Base-by-base conservation (phyloP, 1,140 invertebrate genomes). In the Dreissena polymorpha region DNA sequence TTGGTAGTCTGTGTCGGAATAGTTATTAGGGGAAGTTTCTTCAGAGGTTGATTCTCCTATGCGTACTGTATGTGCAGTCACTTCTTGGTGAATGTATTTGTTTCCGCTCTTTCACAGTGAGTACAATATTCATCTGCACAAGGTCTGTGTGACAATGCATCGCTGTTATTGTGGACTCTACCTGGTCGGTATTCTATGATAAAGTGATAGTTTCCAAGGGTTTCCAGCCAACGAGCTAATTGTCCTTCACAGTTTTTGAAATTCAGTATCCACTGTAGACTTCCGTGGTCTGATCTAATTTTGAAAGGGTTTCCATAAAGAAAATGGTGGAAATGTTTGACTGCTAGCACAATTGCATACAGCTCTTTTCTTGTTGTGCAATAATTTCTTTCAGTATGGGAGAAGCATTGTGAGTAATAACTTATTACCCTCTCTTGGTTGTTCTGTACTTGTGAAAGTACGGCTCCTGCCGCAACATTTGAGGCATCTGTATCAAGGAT, bases 201-300 rank as follows among this genome's bases (percentile, higher is more conserved):
- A 57, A 83, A 81, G 12, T 86, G 13, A 39, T 78, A 88, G 10
- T 77, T 57, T 53, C 64, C 75, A 71, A 91, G 63, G 3, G 60
- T 25, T 25, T 91, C 83, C 7, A 83, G 63, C 90, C 90, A 91
- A 50, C 90, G 55, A 10, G 83, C 75, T 69, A 88, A 57, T 70
- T 86, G 86, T 5, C 79, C 84, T 39, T 72, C 71, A 49, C 85
- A 73, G 49, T 83, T 71, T 27, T 79, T 85, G 23, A 83, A 82
- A 49, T 53, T 76, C 6, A 73, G 1, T 14, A 88, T 23, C 85
- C 83, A 89, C 65, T 73, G 83, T 8, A 88, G 69, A 10, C 80
- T 63, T 50, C 25, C n/a, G 82, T 89, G 86, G 70, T 89, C 88
- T n/a, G 86, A 88, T 8, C 79, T 16, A 3, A 89, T 50, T n/a